Evolutionary conservation across 30 jellyfish, hydroid and myxozoan genomes (phyloP), one percentile per base, ranked within the genome.

Genomic region (Pelagia noctiluca): DNA sequence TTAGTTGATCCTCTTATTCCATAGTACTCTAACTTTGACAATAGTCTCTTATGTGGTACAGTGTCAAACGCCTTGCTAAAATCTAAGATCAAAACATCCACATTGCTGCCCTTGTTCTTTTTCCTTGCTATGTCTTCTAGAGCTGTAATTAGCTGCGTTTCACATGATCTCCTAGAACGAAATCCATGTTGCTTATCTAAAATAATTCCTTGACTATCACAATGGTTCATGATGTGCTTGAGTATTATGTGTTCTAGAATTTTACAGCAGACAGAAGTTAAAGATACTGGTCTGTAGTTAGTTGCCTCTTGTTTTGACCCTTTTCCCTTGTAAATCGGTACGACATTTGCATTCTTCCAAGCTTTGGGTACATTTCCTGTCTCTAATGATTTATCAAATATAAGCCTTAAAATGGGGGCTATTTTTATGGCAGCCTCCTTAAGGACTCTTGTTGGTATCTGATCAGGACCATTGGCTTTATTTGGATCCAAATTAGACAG

Each of bases 61-160:
- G 75, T 74, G 86, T 74, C 86, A 74, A 74, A 74, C 52, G 89
- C 89, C 82, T 78, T 78, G 63, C 89, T 63, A 73, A 78, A 78
- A 78, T 57, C 81, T 78, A 63, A 68, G 89, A 78, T 78, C 76
- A 78, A 62, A 78, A 79, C 23, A 79, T 63, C 82, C 83, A 79
- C 83, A 63, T 79, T 79, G 82, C 90, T 79, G 63, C 83, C 83
- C 83, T 61, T 79, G 82, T 79, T 79, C 28, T 61, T 79, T 79
- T 79, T 79, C 82, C 90, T 79, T 62, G 88, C 88, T 73, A 73
- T 79, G 90, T 79, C 90, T 63, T 35, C 90, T 79, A 79, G 88
- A 53, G 90, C 38, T 79, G 90, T 79, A 79, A 61, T 79, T 79
- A 79, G 63, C 83, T 79, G 90, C 29, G 82, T 79, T 79, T 79